Evolutionary conservation across 1,140 invertebrate species (phyloP), one percentile per base, ranked within the genome.

Genomic region (Micrasema longulum): DNA sequence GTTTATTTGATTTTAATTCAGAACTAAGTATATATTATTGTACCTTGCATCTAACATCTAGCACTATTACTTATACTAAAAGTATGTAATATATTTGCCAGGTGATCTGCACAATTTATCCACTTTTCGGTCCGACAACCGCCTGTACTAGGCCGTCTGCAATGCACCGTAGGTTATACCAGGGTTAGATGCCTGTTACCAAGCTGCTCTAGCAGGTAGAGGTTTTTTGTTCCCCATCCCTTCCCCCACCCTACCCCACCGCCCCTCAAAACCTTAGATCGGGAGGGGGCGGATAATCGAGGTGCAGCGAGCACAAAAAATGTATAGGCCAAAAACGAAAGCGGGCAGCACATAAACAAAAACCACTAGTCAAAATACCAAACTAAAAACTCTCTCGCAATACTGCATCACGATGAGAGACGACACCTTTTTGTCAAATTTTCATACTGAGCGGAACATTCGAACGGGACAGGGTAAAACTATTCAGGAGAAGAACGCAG

Each of bases 271-370:
- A 52, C 1, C 12, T 11, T 14, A n/a, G 60, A 18, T 22, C 11
- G n/a, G 41, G 60, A 47, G 60, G 60, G 60, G 60, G 60, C 22
- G 60, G 38, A 64, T 64, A 64, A 64, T 64, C 41, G 60, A 64
- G 60, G 43, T 64, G 60, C 60, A 64, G 43, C 22, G 14, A 43
- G 1, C 53, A 64, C 41, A 64, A 64, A 64, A 64, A 64, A 64
- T 12, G 23, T n/a, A 60, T 53, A 9, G 23, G 35, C 23, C 12
- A 16, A n/a, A n/a, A 3, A 16, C 10, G 43, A 4, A 23, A 20
- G 6, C 16, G 48, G 18, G 7, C 9, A 6, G 9, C 20, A 22
- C 9, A 31, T 20, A 41, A 38, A 20, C 18, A 11, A 10, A 18
- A 14, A 38, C 14, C 35, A 43, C 18, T 10, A 60, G 36, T n/a